Evolutionary conservation across 2,797 vertebrate genomes (phyloP), one percentile per base, ranked within the genome.

Genomic region (Coregonus suidteri): DNA sequence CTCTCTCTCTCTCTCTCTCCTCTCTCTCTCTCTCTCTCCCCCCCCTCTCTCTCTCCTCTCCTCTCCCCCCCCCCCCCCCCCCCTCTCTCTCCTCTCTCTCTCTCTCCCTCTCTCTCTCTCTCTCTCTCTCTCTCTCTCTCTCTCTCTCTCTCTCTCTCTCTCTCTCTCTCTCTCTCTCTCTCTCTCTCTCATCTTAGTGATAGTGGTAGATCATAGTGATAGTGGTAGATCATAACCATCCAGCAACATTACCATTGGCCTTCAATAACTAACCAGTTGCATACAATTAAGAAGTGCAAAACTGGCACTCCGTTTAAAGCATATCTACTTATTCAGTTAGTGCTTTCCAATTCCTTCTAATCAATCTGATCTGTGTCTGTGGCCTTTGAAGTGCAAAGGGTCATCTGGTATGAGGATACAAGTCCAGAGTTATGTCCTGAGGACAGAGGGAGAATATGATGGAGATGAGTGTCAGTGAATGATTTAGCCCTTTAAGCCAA

Each of bases 401-500:
- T 84, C 87, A 84, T 86, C 85, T 89, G 85, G 82, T 86, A 77
- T 90, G 86, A 47, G 41, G 41, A 47, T 86, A 84, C 77, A 79
- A 11, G 4, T 34, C 30, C 73, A 77, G 84, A 86, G 85, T 86
- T 34, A 34, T 86, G 64, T 56, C 53, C 89, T 84, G 2, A 62
- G 81, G 81, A 79, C 18, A 87, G 73, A 65, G 64, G 13, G 82
- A 88, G 79, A 77, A 75, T 75, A 80, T 83, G 87, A 90, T 87
- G 86, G 83, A 86, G 90, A 84, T 89, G 87, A 89, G 81, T 84
- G 88, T 89, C 82, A 86, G 87, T 90, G 87, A 92, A 88, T 83
- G 87, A 90, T 91, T 93, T 89, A 87, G 82, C 82, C 83, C 75
- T 80, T 86, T 81, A 68, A 83, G 89, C 86, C 76, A 84, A 87